Conservation (phyloP, 2,113 vertebrate genomes). For the Chauna torquata region DNA sequence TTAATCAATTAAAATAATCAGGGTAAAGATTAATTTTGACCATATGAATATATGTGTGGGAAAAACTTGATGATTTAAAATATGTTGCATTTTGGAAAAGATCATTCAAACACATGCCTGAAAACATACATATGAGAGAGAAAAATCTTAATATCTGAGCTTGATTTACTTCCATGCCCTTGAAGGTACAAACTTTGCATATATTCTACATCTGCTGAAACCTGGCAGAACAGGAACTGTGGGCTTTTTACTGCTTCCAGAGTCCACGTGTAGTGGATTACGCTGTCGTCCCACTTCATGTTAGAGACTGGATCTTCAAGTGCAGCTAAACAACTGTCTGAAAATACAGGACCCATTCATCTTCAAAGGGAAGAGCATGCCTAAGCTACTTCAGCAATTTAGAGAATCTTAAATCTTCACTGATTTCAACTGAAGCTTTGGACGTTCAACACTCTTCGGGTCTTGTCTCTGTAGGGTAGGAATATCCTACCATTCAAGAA, state of each 20-base stretch:
- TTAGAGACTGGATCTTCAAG: neutral
- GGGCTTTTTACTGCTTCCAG: neutral
- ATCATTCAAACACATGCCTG: neutral
- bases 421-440: neutral
- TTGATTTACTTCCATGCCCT: slow-evolving; percentile 11
- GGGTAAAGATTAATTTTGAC: neutral
- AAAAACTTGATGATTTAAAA: slow-evolving; percentile 16
- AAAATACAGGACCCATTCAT: neutral
- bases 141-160: neutral
- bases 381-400: neutral
- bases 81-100: slow-evolving; percentile 25
- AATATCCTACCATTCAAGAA: neutral
- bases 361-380: neutral
- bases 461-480: neutral
- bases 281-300: rapidly evolving
- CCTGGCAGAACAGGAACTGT: neutral
- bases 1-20: slow-evolving; percentile 31
- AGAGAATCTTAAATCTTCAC: no score
- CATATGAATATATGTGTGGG: neutral
- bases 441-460: neutral
- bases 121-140: neutral
- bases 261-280: neutral
- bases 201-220: neutral
- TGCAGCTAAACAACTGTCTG: neutral
- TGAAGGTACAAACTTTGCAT: neutral